Base-by-base conservation (phyloP, 1,140 invertebrate species). In the Magallana gigas region DNA sequence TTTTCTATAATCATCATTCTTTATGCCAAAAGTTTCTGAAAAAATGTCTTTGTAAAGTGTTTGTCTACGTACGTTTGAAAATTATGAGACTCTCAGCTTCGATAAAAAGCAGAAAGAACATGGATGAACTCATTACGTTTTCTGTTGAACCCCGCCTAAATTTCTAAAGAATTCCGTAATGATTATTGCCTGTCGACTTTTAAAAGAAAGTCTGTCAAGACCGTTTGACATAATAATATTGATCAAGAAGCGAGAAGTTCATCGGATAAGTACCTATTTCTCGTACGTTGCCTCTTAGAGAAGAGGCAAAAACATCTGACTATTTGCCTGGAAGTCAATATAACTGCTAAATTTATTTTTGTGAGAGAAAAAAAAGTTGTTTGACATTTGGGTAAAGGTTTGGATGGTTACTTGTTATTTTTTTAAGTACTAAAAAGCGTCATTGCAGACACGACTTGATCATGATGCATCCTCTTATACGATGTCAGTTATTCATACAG, bases 291-390 rank as follows among this genome's bases (percentile, higher is more conserved):
- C 18, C 12, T 12, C 23, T 18, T 8, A n/a, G 2, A 76, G 18
- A 76, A 29, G 36, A 29, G 23, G 23, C 23, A 76, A 76, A 36
- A 18, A 76, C 23, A 12, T 76, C 16, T n/a, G n/a, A 62, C 60
- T 16, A 16, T 29, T 23, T 71, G 64, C 64, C 68, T 76, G 68
- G 14, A 76, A 76, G 23, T 76, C 68, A 76, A 76, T 76, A 76
- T 12, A 76, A 29, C 68, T 8, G 68, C 23, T 11, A 23, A 7
- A 76, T 23, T 76, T 76, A 23, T 76, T 8, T 29, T 76, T 9
- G 8, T 76, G 18, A 29, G n/a, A 23, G 68, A 76, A 29, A 62
- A 3, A 76, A 29, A 8, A 23, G 12, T 76, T 29, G 29, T 29
- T 7, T 36, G 18, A 76, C 23, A 76, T 23, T 29, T 29, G 36